Evolutionary conservation across 2,888 invertebrate species (phyloP).

Genomic region (Cephus nigrinus): DNA sequence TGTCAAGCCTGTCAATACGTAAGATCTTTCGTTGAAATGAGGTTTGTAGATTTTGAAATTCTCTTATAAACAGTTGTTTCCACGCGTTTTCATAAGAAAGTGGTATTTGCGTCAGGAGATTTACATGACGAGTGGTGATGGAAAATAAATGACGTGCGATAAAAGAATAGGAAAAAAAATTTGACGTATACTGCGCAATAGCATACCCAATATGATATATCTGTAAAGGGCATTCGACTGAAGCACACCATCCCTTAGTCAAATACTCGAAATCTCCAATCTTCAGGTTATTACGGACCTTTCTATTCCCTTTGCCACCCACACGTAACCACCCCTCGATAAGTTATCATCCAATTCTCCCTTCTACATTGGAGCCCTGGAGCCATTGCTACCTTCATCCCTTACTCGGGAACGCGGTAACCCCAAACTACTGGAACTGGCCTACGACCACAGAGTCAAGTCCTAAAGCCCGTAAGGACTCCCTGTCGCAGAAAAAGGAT

Average conservation of each 20-base stretch:
- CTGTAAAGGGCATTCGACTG: neutral
- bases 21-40: neutral
- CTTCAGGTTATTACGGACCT: conserved; percentile 1
- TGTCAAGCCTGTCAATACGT: neutral
- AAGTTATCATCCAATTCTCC: conserved; percentile 6
- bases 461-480: neutral
- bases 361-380: neutral
- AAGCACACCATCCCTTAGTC: neutral
- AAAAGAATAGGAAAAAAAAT: neutral
- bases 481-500: neutral
- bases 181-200: neutral
- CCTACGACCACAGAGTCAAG: neutral
- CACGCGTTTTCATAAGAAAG: neutral
- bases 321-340: neutral
- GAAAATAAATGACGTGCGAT: neutral
- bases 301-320: conserved; percentile 3
- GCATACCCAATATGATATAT: neutral
- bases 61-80: neutral
- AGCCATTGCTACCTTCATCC: neutral
- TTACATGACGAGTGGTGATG: neutral
- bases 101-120: neutral
- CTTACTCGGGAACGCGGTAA: neutral
- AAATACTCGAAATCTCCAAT: neutral
- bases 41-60: neutral
- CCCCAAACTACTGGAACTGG: neutral